These are phyloP conservation scores for Corydoras sp. DNA, from an alignment of 2,113 vertebrate genomes.

Conservation along the genomic window DNA sequence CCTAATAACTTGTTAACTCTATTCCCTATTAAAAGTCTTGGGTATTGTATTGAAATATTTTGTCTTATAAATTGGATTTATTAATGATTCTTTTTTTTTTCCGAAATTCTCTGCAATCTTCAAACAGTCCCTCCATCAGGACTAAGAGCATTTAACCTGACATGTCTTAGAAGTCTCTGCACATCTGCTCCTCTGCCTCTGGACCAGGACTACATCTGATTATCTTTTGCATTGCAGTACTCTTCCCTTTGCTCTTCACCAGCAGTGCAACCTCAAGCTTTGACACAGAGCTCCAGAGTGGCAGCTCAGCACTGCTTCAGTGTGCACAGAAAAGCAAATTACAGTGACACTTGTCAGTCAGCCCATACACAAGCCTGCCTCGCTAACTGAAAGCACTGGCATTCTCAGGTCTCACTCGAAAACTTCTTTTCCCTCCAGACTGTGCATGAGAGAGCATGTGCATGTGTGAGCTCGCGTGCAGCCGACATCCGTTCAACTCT, in stretches of 20 bases:
- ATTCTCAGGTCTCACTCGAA: conserved; percentile 8
- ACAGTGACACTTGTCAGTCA: conserved; percentile 41
- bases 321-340: conserved; percentile 57
- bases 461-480: conserved; percentile 8
- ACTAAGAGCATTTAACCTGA: too few relatives aligned
- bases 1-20: too few relatives aligned
- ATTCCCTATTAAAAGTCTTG: too few relatives aligned
- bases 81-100: too few relatives aligned
- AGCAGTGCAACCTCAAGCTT: conserved; percentile 27
- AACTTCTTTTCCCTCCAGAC: conserved; percentile 19
- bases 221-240: conserved; percentile 56
- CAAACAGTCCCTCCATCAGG: too few relatives aligned
- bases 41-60: too few relatives aligned
- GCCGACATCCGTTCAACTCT: conserved; percentile 15
- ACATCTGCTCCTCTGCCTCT: too few relatives aligned
- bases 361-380: conserved; percentile 19
- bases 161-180: too few relatives aligned
- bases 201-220: too few relatives aligned
- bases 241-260: conserved; percentile 29
- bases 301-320: conserved; percentile 46
- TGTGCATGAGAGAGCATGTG: conserved; percentile 17
- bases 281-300: conserved; percentile 20
- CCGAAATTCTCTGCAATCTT: too few relatives aligned
- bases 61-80: too few relatives aligned
- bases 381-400: conserved; percentile 7